Conservation (phyloP, 1,140 invertebrate genomes). For the Cecropterus lyciades region DNA sequence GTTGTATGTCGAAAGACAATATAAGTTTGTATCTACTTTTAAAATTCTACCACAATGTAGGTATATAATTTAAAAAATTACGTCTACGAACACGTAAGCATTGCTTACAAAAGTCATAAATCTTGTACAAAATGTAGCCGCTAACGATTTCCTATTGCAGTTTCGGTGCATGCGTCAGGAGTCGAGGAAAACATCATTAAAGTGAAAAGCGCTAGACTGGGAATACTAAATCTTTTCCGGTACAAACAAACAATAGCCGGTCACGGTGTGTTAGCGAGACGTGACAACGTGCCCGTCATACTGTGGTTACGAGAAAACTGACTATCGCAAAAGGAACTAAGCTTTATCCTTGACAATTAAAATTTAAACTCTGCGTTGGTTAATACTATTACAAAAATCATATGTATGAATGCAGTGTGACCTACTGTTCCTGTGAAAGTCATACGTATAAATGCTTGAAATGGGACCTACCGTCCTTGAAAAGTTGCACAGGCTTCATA, state of each 20-base stretch:
- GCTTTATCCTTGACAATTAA: not conserved
- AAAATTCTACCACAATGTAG: too few species aligned
- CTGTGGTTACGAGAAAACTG: not conserved
- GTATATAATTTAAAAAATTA: too few species aligned
- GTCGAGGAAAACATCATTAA: slow-evolving; percentile 20
- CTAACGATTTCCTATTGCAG: slow-evolving; percentile 16
- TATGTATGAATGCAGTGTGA: too few species aligned
- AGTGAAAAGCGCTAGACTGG: slow-evolving; percentile 12
- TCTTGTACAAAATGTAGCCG: slow-evolving; percentile 6
- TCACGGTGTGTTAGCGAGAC: slow-evolving; percentile 21
- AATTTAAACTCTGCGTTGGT: not conserved
- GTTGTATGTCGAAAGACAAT: too few species aligned
- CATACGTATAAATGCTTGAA: too few species aligned
- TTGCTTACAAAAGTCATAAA: slow-evolving; percentile 10
- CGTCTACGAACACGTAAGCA: not conserved
- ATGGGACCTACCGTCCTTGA: too few species aligned
- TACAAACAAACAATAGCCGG: slow-evolving; percentile 11
- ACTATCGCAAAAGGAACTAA: not conserved
- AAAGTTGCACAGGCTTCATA: too few species aligned
- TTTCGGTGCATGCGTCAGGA: slow-evolving; percentile 11
- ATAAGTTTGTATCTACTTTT: too few species aligned
- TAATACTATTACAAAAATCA: too few species aligned
- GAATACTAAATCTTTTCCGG: slow-evolving; percentile 32
- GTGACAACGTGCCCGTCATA: not conserved
- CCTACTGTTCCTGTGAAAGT: too few species aligned